These are phyloP conservation scores for Verasper variegatus DNA, from an alignment of 2,113 vertebrate genomes.

Conservation along the genomic window DNA sequence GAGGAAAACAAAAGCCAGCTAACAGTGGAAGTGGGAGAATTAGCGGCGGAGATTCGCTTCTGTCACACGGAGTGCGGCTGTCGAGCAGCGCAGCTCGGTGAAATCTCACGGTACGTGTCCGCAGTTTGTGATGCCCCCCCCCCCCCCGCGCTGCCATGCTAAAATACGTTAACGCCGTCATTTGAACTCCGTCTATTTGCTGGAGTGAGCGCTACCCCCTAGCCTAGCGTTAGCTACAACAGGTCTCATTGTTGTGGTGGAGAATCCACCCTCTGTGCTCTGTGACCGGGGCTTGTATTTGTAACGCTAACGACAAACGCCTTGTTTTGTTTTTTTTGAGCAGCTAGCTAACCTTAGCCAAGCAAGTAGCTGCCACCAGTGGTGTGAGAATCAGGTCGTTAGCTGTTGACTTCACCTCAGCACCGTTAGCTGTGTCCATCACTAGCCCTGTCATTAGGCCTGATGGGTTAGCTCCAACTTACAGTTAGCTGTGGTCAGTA, in stretches of 20 bases:
- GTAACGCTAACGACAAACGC: not conserved
- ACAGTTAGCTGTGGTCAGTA: constrained; percentile 10
- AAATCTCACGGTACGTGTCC: constrained; percentile 33
- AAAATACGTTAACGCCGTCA: constrained; percentile 59
- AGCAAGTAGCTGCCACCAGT: constrained; percentile 18
- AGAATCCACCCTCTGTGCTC: not conserved
- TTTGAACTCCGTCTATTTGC: constrained; percentile 77
- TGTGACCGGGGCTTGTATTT: not conserved
- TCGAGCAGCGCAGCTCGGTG: not conserved
- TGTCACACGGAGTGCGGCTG: not conserved
- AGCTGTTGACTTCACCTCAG: too few relatives aligned
- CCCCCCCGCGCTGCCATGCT: constrained; percentile 15
- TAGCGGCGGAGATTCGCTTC: not conserved
- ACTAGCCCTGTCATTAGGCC: not conserved
- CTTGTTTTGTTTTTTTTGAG: not conserved
- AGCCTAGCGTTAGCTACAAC: constrained; percentile 53
- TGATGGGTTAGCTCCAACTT: constrained; percentile 1
- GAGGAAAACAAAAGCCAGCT: constrained; percentile 76
- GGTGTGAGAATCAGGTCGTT: too few relatives aligned
- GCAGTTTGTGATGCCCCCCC: constrained; percentile 32
- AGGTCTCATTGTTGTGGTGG: constrained; percentile 57
- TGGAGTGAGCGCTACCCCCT: constrained; percentile 49
- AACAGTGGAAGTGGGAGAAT: constrained; percentile 39
- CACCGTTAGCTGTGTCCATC: constrained; percentile 10
- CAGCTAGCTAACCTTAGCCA: not conserved